Evolutionary conservation across 1,140 invertebrate genomes (phyloP).

Genomic region (Macrostomum lignano): DNA sequence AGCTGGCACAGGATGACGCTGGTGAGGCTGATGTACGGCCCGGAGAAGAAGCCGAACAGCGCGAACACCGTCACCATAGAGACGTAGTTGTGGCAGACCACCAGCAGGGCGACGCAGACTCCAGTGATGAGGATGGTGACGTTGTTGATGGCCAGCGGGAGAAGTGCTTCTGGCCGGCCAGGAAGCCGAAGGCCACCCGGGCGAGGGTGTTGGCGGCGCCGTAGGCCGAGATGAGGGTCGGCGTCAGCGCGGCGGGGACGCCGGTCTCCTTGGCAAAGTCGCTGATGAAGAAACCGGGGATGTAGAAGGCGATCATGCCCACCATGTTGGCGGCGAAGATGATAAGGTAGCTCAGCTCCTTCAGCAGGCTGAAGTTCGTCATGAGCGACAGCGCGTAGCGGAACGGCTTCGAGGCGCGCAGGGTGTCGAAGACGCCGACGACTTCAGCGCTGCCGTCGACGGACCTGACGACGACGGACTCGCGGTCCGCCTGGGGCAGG

Average conservation of each 20-base stretch:
- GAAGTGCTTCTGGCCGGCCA: constrained; percentile 35
- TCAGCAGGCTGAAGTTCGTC: too few species aligned
- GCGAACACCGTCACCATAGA: constrained; percentile 51
- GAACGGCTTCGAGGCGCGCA: too few species aligned
- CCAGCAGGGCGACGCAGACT: constrained; percentile 48
- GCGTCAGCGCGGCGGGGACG: not conserved
- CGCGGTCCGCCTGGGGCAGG: too few species aligned
- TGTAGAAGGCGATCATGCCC: constrained; percentile 35
- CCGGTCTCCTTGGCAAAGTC: not conserved
- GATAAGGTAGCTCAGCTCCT: constrained; percentile 55
- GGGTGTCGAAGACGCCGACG: too few species aligned
- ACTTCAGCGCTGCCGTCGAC: too few species aligned
- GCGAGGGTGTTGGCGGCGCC: constrained; percentile 31
- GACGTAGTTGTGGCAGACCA: constrained; percentile 47
- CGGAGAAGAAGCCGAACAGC: constrained; percentile 52
- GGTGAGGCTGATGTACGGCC: constrained; percentile 80
- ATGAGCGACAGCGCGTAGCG: too few species aligned
- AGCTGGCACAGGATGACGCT: constrained; percentile 87
- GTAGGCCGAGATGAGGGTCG: constrained; percentile 5
- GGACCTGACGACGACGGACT: too few species aligned
- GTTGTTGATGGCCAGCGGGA: constrained; percentile 71
- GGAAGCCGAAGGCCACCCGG: constrained; percentile 30
- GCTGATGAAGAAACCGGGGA: not conserved
- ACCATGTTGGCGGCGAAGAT: constrained; percentile 57
- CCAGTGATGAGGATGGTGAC: constrained; percentile 63